Conservation (phyloP, 1,140 invertebrate species). For the Tetranychus cinnabarinus region DNA sequence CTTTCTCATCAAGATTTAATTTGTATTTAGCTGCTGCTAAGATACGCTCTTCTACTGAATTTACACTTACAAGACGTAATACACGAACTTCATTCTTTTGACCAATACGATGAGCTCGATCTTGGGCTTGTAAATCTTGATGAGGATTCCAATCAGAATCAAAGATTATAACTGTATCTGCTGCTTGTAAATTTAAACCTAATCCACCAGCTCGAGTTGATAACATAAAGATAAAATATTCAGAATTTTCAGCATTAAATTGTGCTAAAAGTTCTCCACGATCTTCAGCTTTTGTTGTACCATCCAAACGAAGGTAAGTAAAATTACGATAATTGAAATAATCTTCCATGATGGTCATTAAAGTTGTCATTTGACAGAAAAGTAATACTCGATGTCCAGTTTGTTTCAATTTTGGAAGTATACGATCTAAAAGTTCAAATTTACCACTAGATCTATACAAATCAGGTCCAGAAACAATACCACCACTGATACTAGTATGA, state of each 20-base stretch:
- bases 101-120: slow-evolving; percentile 94
- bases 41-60: slow-evolving; percentile 94
- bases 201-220: slow-evolving; percentile 89
- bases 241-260: slow-evolving; percentile 72
- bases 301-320: slow-evolving; percentile 49
- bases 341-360: slow-evolving; percentile 98
- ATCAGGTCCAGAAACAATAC: slow-evolving; percentile 54
- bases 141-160: slow-evolving; percentile 99
- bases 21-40: slow-evolving; percentile 64
- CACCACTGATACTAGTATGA: slow-evolving; percentile 36
- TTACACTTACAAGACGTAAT: slow-evolving; percentile 85
- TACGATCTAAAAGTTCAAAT: slow-evolving; percentile 93
- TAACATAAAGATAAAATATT: slow-evolving; percentile 84
- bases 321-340: slow-evolving; percentile 71
- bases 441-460: slow-evolving; percentile 83
- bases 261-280: slow-evolving; percentile 70
- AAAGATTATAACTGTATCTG: slow-evolving; percentile 95
- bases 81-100: slow-evolving; percentile 95
- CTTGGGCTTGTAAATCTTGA: slow-evolving; percentile 95
- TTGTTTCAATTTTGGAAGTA: slow-evolving; percentile 78
- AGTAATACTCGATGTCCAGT: slow-evolving; percentile 76
- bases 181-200: slow-evolving; percentile 88
- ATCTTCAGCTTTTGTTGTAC: slow-evolving; percentile 94
- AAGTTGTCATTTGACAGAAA: slow-evolving; percentile 98
- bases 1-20: slow-evolving; percentile 96